Evolutionary conservation across 2,888 invertebrate species (phyloP).

Genomic region (Ischnura elegans): DNA sequence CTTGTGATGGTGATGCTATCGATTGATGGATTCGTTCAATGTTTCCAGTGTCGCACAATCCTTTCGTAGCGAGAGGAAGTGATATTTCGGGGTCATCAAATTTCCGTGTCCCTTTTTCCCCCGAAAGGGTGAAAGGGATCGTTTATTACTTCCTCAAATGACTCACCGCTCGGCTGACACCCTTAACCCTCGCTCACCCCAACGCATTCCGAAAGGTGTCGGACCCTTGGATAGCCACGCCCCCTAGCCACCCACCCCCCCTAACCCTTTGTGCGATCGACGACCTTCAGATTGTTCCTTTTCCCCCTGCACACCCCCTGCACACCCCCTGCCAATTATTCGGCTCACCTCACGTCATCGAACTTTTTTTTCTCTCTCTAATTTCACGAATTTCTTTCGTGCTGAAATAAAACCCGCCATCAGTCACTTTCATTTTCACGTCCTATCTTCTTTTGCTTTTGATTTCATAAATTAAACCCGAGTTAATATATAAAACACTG

Average conservation of each 20-base stretch:
- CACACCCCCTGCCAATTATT: no score
- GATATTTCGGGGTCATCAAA: neutral
- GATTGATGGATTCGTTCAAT: no score
- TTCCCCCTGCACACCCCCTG: neutral
- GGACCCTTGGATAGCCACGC: neutral
- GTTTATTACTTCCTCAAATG: constrained; percentile 54
- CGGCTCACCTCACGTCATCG: neutral
- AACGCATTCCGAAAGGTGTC: neutral
- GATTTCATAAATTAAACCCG: no score
- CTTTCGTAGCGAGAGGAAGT: neutral
- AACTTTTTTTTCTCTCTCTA: neutral
- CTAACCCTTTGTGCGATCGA: neutral
- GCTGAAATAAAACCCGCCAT: no score
- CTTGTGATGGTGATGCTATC: no score
- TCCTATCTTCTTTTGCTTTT: no score
- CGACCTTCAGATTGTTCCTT: neutral
- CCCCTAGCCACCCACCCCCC: neutral
- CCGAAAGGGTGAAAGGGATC: neutral
- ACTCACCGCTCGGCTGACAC: neutral
- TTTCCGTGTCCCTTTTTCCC: neutral
- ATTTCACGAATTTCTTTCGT: no score
- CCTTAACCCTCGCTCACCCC: neutral
- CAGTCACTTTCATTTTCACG: no score
- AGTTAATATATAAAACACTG: no score
- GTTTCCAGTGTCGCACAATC: no score